phyloP scores from a whole-genome alignment of 2,888 invertebrate species.

The Sabatieria punctata region DNA sequence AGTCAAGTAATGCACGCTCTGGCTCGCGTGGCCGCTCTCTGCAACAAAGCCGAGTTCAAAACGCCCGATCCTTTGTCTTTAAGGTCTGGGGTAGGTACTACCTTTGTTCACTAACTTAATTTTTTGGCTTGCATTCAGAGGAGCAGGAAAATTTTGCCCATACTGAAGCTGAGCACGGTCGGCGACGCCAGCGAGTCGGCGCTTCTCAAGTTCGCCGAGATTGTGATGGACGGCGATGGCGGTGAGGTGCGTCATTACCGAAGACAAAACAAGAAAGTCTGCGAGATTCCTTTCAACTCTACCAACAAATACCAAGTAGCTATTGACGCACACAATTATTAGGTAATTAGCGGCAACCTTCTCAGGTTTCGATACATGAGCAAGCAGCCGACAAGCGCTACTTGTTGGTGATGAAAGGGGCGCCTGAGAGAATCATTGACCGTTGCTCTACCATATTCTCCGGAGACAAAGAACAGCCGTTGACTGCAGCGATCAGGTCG shows the following conservation, averaged over 20 bases:
- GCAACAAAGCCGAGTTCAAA: constrained; percentile 94
- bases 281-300: constrained; percentile 81
- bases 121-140: too few species aligned
- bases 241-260: too few species aligned
- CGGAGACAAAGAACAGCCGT: constrained; percentile 21
- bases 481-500: constrained; percentile 31
- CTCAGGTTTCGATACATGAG: constrained; percentile 75
- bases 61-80: too few species aligned
- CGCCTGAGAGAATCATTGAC: constrained; percentile 67
- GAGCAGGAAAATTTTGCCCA: too few species aligned
- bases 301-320: too few species aligned
- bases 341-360: not conserved
- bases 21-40: constrained; percentile 76
- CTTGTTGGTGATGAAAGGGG: constrained; percentile 53
- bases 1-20: constrained; percentile 45
- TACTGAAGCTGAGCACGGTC: constrained; percentile 42
- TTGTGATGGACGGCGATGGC: constrained; percentile 41
- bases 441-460: constrained; percentile 40
- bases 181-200: constrained; percentile 86
- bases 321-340: not conserved
- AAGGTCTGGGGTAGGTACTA: not conserved
- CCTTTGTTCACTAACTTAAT: not conserved
- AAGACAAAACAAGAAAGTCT: constrained; percentile 57
- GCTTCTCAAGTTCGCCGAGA: constrained; percentile 49
- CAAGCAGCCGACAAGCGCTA: constrained; percentile 79